Conservation (phyloP, 2,888 invertebrate genomes). For the Pandemis corylana region DNA sequence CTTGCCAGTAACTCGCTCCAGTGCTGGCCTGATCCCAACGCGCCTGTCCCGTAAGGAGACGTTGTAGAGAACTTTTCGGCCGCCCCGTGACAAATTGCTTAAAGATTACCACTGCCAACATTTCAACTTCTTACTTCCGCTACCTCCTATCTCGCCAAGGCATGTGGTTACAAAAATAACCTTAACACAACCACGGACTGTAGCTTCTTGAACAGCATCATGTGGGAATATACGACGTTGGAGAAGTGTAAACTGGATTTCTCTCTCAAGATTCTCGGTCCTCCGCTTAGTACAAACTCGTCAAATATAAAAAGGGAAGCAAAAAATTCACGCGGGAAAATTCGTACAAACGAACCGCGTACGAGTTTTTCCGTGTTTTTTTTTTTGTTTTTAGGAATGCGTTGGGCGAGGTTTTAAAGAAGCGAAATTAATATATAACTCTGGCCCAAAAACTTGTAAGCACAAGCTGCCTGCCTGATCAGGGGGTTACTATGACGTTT, state of each 20-base stretch:
- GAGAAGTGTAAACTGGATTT: neutral
- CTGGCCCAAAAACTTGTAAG: too few species aligned
- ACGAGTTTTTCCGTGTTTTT: slow-evolving; percentile 40
- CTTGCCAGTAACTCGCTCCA: slow-evolving; percentile 39
- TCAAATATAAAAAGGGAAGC: slow-evolving; percentile 47
- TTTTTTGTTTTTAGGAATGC: slow-evolving; percentile 23
- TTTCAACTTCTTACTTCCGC: slow-evolving; percentile 17
- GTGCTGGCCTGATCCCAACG: slow-evolving; percentile 18
- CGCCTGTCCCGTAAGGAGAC: slow-evolving; percentile 44
- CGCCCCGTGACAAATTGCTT: slow-evolving; percentile 56
- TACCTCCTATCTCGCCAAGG: neutral
- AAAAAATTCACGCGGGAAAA: slow-evolving; percentile 42
- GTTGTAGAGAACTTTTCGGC: slow-evolving; percentile 50
- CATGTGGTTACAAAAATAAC: neutral
- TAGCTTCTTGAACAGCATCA: neutral
- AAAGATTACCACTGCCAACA: slow-evolving; percentile 53
- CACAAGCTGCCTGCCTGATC: too few species aligned
- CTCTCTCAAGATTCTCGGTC: slow-evolving; percentile 44
- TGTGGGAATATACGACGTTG: neutral
- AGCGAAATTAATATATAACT: neutral
- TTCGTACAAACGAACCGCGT: slow-evolving; percentile 45
- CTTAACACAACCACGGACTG: neutral
- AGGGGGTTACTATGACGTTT: too few species aligned
- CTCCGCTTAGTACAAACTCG: slow-evolving; percentile 48
- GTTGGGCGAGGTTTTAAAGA: neutral